Base-by-base conservation (phyloP, 1,140 invertebrate species). In the Microplitis demolitor region DNA sequence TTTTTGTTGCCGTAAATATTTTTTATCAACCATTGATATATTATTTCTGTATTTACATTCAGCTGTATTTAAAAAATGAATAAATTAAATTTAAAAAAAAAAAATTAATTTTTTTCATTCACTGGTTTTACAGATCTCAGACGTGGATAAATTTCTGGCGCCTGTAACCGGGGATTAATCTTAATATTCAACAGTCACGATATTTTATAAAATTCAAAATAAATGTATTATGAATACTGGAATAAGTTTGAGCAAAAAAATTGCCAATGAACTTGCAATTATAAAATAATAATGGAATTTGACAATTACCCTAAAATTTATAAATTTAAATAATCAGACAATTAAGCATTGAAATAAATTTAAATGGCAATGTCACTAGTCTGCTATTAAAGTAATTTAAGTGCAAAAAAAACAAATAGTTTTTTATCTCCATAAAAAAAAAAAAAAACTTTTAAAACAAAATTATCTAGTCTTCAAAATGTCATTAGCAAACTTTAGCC, bases 401-500 rank as follows among this genome's bases (percentile, higher is more conserved):
- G 11, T 45, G 6, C 11, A 11, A 9, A 11, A 45, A 45, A 11
- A 8, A 45, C 6, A 45, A 45, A 9, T 39, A 45, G 2, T 45
- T 6, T 45, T 45, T 45, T 45, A 9, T 45, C 9, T 3, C 39
- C 11, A 11, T 45, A 9, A 1, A 45, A 45, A 9, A 5, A 6
- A 45, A 8, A 45, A 61, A 45, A 66, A 63, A 45, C 37, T 14
- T 69, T 8, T 24, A 24, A 24, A 63, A 13, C 51, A 67, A 67
- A 83, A 78, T 13, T 31, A 14, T 74, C 71, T 70, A 72, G 71
- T 70, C 71, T 50, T 45, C 50, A n/a, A 66, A 13, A 87, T 86
- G 85, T 78, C 84, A 45, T 66, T 87, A 73, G 75, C 77, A 31
- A 87, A 87, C 70, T 87, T 85, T 31, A 85, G 78, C 66, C 66